Evolutionary conservation across 2,113 vertebrate species (phyloP), one percentile per base, ranked within the genome.

Genomic region (Dolichotis patagonum): DNA sequence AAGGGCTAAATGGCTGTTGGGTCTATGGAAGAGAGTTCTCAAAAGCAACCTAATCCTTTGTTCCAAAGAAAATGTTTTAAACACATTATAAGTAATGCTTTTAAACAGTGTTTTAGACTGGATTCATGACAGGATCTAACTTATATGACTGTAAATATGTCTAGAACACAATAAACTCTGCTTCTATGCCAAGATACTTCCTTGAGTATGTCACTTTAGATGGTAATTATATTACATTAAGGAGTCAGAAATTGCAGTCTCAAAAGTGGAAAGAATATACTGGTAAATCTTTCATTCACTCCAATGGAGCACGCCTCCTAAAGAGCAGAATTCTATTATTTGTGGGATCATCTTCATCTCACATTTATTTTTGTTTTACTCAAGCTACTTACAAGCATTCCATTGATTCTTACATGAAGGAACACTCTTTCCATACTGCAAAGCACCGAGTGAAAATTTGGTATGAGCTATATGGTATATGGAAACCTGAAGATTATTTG

Each of bases 141-240:
- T 96, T 96, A 93, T 11, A 90, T 86, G 84, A 95, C 80, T 96
- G 93, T 94, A 97, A 98, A 97, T 97, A 98, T 96, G 95, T 98
- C 95, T 49, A 92, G 91, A 97, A 96, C 46, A 97, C 89, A 97
- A 96, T 95, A 93, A 95, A 96, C 58, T 90, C 86, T 19, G 82
- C 26, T 94, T 95, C 75, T 0, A 0, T 78, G 89, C 93, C 90
- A 96, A 75, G 85, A 84, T 80, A 38, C 69, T 91, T 96, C 95
- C 92, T 56, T 43, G 43, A 43, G 35, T 19, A 19, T 96, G 91
- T 96, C 96, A 93, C 58, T 90, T 94, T 91, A 81, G 77, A 90
- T 85, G 52, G 75, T 95, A 96, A 98, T 98, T 97, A 95, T 90
- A 58, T 67, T 95, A 85, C 92, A 88, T 96, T 93, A 90, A 41